These are phyloP conservation scores for Metellina segmentata DNA, from an alignment of 2,888 invertebrate species.

Conservation along the genomic window DNA sequence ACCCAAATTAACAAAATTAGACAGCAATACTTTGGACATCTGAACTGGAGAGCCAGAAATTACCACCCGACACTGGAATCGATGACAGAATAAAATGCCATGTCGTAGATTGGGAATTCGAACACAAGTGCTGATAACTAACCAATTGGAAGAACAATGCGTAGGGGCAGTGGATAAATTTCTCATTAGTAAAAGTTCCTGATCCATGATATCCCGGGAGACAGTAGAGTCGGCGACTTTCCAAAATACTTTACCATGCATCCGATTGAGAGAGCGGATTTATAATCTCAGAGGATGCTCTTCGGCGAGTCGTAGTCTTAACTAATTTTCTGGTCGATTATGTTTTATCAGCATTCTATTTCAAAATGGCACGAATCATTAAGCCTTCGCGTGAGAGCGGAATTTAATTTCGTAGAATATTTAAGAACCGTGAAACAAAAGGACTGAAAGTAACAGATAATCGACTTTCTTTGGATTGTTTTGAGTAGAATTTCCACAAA, in stretches of 20 bases:
- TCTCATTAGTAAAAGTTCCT: constrained; percentile 27
- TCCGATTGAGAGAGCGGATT: neutral
- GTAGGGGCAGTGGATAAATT: constrained; percentile 24
- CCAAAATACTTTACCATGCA: constrained; percentile 12
- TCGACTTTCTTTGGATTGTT: too few relatives aligned
- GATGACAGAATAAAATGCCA: neutral
- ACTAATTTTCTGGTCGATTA: constrained; percentile 54
- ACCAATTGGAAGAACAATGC: constrained; percentile 18
- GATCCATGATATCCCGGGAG: neutral
- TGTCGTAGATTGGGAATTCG: neutral
- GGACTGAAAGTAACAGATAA: too few relatives aligned
- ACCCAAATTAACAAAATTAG: constrained; percentile 30
- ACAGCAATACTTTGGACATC: constrained; percentile 24
- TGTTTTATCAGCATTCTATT: constrained; percentile 4
- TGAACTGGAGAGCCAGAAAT: neutral
- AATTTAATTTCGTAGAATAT: too few relatives aligned
- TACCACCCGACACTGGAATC: neutral
- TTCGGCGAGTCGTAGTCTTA: constrained; percentile 18
- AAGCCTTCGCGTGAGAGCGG: neutral
- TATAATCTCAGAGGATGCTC: neutral
- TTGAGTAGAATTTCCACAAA: too few relatives aligned
- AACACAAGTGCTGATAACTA: neutral
- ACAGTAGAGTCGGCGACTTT: constrained; percentile 27
- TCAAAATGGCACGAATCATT: constrained; percentile 45
- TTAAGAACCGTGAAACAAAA: too few relatives aligned